These are phyloP conservation scores for Epinephelus moara DNA, from an alignment of 2,113 vertebrate genomes.

Conservation along the genomic window DNA sequence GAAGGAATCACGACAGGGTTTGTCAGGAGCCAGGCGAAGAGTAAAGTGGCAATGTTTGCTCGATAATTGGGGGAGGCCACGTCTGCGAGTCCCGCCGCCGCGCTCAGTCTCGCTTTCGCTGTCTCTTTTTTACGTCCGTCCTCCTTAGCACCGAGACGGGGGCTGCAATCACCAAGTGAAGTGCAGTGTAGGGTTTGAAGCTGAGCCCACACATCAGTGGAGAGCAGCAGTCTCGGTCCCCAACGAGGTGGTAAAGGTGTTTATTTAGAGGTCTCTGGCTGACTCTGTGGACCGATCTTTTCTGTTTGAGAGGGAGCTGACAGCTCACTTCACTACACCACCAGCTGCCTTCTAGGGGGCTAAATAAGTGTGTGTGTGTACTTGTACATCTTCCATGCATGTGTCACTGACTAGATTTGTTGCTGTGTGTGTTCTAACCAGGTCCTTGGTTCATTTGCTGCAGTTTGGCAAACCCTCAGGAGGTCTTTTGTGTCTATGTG, in stretches of 20 bases:
- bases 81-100: slow-evolving; percentile 33
- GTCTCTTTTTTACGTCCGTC: slow-evolving; percentile 15
- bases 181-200: slow-evolving; percentile 15
- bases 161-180: slow-evolving; percentile 42
- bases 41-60: slow-evolving; percentile 61
- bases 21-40: slow-evolving; percentile 76
- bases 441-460: slow-evolving; percentile 63
- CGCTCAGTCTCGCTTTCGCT: slow-evolving; percentile 2
- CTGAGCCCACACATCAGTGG: slow-evolving; percentile 19
- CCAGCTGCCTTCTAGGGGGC: slow-evolving; percentile 40
- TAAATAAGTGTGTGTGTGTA: not conserved
- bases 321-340: slow-evolving; percentile 29
- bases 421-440: slow-evolving; percentile 33
- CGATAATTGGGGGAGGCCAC: slow-evolving; percentile 78
- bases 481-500: slow-evolving; percentile 53
- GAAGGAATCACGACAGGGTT: slow-evolving; percentile 79
- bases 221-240: slow-evolving; percentile 21
- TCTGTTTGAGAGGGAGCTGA: slow-evolving; percentile 36
- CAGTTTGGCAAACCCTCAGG: slow-evolving; percentile 65
- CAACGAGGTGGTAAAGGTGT: slow-evolving; percentile 26
- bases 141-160: slow-evolving; percentile 24
- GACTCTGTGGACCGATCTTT: slow-evolving; percentile 34
- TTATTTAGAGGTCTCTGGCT: slow-evolving; percentile 40
- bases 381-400: not conserved
- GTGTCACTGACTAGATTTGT: slow-evolving; percentile 47